Evolutionary conservation across 2,113 vertebrate species (phyloP), one percentile per base, ranked within the genome.

Genomic region (Oreochromis aureus): DNA sequence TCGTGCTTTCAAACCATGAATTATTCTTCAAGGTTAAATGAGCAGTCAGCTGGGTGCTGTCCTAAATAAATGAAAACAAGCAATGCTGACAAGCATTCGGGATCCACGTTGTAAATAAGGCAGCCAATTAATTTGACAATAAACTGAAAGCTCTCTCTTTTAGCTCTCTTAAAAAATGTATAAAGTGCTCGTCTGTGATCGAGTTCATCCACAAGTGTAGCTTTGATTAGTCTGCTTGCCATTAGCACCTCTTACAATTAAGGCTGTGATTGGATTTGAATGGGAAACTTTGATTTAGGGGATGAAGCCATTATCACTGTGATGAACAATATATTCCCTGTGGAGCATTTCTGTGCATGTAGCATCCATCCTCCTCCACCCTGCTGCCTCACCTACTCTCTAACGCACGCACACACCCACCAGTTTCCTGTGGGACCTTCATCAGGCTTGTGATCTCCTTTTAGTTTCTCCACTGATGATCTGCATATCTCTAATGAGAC

Each of bases 251-350:
- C 82, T 92, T 87, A 89, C 46, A 80, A 83, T 81, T 30, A 87
- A 55, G 81, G 8, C 56, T 84, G 82, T 73, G 80, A 76, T 86
- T 86, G 58, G 91, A 84, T 41, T 84, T 79, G 58, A 86, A 85
- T 32, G 71, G 63, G 63, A 84, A 86, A 53, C 48, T 90, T 91
- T 90, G 89, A 95, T 94, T 92, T 87, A 91, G 86, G 79, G 83
- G 81, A 58, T 73, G 11, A 81, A 83, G 36, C 89, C 59, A 89
- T 91, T 92, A 93, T 41, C 36, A 3, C 24, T 73, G 53, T 36
- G 18, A 84, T 71, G 24, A 82, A 90, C 88, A 10, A 85, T 89
- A 91, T 3, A 41, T 71, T 91, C 89, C 82, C 92, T 39, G 71
- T 66, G 89, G 95, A 92, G 80, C 19, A 1, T 91, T 93, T 91